Evolutionary conservation across 2,888 invertebrate species (phyloP), one percentile per base, ranked within the genome.

Genomic region (Nowickia ferox): DNA sequence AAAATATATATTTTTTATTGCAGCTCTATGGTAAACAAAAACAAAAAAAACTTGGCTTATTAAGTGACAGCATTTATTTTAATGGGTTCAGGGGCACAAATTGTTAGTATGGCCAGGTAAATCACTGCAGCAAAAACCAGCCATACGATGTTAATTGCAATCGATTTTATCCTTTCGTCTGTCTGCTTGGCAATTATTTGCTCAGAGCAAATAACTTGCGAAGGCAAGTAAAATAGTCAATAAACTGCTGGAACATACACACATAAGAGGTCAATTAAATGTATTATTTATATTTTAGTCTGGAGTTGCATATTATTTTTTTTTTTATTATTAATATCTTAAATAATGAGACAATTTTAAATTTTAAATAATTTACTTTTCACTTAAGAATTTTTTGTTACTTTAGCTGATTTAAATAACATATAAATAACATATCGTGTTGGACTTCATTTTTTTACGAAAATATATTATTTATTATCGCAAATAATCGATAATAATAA

Each of bases 61-160:
- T 80, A 71, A 81, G 66, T 77, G 81, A 78, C 81, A 69, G 63
- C 69, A 74, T 80, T 66, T 69, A 44, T 79, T 71, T 80, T 77
- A 68, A 76, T 83, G 69, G 51, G 22, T 85, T 76, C 77, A 51
- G 51, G 77, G 51, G 22, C 53, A 61, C 17, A 65, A 59, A 72
- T 81, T 88, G 81, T 78, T 75, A 57, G 38, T 71, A 77, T 84
- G 59, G 40, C 68, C 55, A 74, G 76, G 76, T 61, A 77, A 61
- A 71, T 76, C 71, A 48, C 63, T 55, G 53, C 40, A 71, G 40
- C 55, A 65, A 48, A 40, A 17, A 1, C 17, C 57, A 15, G 40
- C 3, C 76, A 42, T 46, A 44, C 38, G 55, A 57, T 42, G 57
- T 42, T 76, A 71, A 77, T 76, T 71, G 71, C 55, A 65, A 82